Conservation (phyloP, 2,113 vertebrate species). For the Orientallactaga bullata region DNA sequence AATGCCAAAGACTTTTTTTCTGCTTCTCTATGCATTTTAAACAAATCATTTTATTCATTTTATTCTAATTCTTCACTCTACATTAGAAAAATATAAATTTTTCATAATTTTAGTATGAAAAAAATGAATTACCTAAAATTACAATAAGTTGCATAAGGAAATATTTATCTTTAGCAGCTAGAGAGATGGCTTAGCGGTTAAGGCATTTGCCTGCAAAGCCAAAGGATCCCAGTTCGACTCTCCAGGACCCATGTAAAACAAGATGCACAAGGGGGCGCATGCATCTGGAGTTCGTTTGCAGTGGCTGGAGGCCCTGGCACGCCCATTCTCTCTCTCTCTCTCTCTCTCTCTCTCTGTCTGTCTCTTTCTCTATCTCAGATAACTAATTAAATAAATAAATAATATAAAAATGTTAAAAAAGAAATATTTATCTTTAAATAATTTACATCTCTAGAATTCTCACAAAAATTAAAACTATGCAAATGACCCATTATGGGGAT, state of each 20-base stretch:
- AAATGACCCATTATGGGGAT: neutral
- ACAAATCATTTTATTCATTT: neutral
- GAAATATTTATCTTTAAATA: neutral
- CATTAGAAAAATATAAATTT: slow-evolving; percentile 8
- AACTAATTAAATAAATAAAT: too few species aligned
- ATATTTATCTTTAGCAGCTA: neutral
- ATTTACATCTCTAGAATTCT: neutral
- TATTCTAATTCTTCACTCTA: neutral
- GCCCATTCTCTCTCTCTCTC: too few species aligned
- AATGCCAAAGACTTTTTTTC: neutral
- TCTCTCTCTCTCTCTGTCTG: too few species aligned
- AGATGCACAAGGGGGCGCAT: too few species aligned
- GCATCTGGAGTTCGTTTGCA: too few species aligned
- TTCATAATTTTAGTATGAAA: neutral
- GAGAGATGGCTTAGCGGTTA: too few species aligned
- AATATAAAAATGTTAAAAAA: too few species aligned
- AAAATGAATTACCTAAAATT: slow-evolving; percentile 31
- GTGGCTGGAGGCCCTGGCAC: too few species aligned
- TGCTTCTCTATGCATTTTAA: neutral
- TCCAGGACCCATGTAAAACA: too few species aligned
- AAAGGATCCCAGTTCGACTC: too few species aligned
- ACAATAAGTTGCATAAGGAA: neutral
- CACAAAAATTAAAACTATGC: slow-evolving; percentile 24
- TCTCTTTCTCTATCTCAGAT: too few species aligned
- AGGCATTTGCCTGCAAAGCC: too few species aligned